Conservation (phyloP, 2,888 invertebrate genomes). For the Poecilus cupreus region DNA sequence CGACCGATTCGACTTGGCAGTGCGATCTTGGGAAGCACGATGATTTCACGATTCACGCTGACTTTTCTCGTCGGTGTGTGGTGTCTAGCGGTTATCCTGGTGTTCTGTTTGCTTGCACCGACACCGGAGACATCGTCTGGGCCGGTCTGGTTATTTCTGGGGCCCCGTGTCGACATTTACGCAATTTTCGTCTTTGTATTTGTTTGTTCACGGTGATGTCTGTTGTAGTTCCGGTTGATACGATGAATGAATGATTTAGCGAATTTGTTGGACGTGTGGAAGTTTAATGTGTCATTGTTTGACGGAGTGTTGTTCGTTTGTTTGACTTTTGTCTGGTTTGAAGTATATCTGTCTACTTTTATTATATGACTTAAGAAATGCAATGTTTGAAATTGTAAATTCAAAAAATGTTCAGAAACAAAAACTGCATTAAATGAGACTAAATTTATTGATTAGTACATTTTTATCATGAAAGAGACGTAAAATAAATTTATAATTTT, state of each 20-base stretch:
- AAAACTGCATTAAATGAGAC: too few species aligned
- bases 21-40: background rate
- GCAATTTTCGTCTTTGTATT: background rate
- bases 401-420: too few species aligned
- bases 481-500: too few species aligned
- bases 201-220: background rate
- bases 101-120: background rate
- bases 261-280: background rate
- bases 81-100: background rate
- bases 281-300: constrained; percentile 1
- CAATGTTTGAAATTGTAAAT: too few species aligned
- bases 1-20: background rate
- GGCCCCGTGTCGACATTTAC: background rate
- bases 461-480: too few species aligned
- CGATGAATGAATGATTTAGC: background rate
- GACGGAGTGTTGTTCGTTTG: background rate
- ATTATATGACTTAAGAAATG: too few species aligned
- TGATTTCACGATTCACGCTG: background rate
- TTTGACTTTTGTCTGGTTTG: background rate
- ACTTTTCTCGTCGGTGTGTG: background rate
- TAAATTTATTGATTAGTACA: too few species aligned
- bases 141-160: background rate
- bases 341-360: too few species aligned
- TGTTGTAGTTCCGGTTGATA: background rate
- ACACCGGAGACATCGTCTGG: background rate